Conservation (phyloP, 2,113 vertebrate species). For the Labeo rohita region DNA sequence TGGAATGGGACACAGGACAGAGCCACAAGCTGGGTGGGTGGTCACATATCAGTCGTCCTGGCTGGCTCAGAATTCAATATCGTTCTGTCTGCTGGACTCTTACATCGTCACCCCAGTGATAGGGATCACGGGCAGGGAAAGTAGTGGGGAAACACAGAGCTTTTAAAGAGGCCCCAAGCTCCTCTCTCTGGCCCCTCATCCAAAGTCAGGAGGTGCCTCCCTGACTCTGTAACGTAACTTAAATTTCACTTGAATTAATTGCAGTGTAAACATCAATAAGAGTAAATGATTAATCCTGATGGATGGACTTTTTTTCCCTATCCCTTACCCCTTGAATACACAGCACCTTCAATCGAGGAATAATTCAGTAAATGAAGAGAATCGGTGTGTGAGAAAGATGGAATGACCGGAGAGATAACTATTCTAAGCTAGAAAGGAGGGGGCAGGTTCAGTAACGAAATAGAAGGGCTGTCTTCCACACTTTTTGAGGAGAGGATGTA, state of each 20-base stretch:
- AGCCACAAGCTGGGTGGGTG: conserved; percentile 70
- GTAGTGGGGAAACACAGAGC: conserved; percentile 53
- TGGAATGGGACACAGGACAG: conserved; percentile 43
- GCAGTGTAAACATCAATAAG: background rate
- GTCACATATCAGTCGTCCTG: conserved; percentile 72
- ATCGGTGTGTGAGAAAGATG: background rate
- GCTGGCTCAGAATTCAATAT: conserved; percentile 70
- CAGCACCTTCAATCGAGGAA: background rate
- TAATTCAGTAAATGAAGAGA: background rate
- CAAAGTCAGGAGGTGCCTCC: conserved; percentile 39
- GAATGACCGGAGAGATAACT: conserved; percentile 8
- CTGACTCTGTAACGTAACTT: conserved; percentile 36
- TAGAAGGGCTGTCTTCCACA: conserved; percentile 48
- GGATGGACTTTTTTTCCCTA: background rate
- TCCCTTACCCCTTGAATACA: background rate
- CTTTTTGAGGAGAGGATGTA: conserved; percentile 56
- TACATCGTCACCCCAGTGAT: conserved; percentile 68
- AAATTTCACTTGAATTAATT: background rate
- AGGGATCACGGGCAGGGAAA: conserved; percentile 60
- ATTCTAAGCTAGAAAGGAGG: conserved; percentile 5
- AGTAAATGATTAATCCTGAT: background rate
- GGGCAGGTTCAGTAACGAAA: conserved; percentile 30
- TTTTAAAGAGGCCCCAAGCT: conserved; percentile 48
- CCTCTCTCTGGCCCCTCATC: conserved; percentile 28
- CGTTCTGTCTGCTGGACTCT: conserved; percentile 62